Conservation (phyloP, 2,888 invertebrate species). For the Oscheius sp. region DNA sequence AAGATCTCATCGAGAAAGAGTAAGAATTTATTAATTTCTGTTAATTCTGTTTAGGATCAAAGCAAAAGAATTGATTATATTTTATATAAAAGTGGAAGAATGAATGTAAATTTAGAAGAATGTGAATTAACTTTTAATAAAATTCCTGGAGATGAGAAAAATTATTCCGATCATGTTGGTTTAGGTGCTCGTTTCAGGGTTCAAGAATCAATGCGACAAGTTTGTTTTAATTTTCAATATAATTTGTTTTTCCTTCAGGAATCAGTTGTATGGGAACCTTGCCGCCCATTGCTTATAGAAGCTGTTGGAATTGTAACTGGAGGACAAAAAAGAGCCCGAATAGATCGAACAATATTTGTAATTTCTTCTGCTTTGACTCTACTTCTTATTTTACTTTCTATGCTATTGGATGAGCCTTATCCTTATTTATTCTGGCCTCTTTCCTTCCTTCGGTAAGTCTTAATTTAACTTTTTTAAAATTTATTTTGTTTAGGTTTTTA, state of each 20-base stretch:
- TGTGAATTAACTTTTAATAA: slow-evolving; percentile 58
- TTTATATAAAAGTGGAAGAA: slow-evolving; percentile 78
- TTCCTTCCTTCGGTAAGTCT: slow-evolving; percentile 44
- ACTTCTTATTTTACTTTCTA: slow-evolving; percentile 43
- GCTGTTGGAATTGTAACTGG: slow-evolving; percentile 62
- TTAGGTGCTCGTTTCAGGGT: slow-evolving; percentile 64
- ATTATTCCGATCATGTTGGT: slow-evolving; percentile 72
- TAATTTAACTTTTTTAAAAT: not conserved
- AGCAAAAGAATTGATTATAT: slow-evolving; percentile 95
- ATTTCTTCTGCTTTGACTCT: slow-evolving; percentile 40
- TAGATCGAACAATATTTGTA: slow-evolving; percentile 56
- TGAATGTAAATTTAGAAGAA: slow-evolving; percentile 51
- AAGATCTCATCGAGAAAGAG: slow-evolving; percentile 9
- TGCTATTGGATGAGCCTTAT: slow-evolving; percentile 42
- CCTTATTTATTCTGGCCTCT: slow-evolving; percentile 43
- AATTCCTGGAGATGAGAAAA: slow-evolving; percentile 55
- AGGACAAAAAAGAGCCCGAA: slow-evolving; percentile 66
- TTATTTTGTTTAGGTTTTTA: slow-evolving; percentile 53
- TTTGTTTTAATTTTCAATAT: slow-evolving; percentile 3
- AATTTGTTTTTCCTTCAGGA: slow-evolving; percentile 25
- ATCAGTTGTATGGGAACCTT: slow-evolving; percentile 53
- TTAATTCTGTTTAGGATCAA: slow-evolving; percentile 67
- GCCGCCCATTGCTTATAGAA: slow-evolving; percentile 56
- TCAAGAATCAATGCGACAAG: slow-evolving; percentile 45
- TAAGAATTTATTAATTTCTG: slow-evolving; percentile 8